A percentile compares a stretch with the other conserved stretches of the same genome.
These are phyloP conservation scores for Yoshiicerus persimilis DNA, from an alignment of 1,140 invertebrate genomes.

Conservation along the genomic window DNA sequence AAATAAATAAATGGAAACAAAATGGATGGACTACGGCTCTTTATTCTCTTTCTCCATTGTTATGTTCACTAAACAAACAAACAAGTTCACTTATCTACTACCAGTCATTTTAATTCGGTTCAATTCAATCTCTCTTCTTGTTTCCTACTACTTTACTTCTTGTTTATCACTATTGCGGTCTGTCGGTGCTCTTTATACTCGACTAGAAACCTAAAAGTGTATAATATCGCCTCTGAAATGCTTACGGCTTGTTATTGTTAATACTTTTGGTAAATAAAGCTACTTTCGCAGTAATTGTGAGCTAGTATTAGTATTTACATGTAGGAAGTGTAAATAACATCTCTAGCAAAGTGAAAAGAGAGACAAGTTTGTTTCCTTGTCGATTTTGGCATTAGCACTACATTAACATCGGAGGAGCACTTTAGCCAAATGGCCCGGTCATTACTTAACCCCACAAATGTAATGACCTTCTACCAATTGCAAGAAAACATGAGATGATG, in stretches of 20 bases:
- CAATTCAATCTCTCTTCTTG: neutral
- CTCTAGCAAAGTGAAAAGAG: neutral
- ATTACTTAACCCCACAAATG: constrained; percentile 20
- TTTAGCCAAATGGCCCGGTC: constrained; percentile 1
- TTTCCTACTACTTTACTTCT: neutral
- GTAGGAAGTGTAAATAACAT: neutral
- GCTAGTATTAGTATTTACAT: neutral
- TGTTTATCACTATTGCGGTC: neutral
- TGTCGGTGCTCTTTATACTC: neutral
- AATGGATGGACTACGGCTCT: neutral
- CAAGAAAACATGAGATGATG: constrained; percentile 6
- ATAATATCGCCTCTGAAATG: too few relatives aligned
- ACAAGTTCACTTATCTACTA: neutral
- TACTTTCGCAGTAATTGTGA: too few relatives aligned
- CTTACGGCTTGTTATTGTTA: neutral
- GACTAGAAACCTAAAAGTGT: neutral
- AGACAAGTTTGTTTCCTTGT: neutral
- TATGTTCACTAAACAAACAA: neutral
- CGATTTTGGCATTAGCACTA: constrained; percentile 17
- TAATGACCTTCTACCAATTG: constrained; percentile 11
- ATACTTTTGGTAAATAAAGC: neutral
- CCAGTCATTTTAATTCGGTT: neutral
- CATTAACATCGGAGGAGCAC: constrained; percentile 15
- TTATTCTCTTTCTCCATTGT: neutral
- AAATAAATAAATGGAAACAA: constrained; percentile 2